phyloP scores from a whole-genome alignment of 2,888 invertebrate species.

The Dorcus hopei region DNA sequence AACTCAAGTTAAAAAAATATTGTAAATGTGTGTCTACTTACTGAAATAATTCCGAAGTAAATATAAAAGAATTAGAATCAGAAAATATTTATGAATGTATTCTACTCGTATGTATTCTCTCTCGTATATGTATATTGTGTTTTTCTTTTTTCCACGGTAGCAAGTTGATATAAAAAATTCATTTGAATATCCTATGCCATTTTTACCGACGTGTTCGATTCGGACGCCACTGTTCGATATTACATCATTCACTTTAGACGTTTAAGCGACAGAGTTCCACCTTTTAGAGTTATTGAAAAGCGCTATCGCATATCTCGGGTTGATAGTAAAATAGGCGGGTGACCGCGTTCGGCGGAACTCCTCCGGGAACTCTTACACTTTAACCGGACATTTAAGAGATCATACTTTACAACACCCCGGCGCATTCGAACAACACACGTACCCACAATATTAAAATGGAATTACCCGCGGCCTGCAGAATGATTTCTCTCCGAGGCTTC shows the following conservation, averaged over 20 bases:
- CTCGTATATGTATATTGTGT: no score
- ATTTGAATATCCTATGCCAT: neutral
- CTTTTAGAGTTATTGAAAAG: conserved; percentile 50
- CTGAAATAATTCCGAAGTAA: no score
- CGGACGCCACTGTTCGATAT: conserved; percentile 18
- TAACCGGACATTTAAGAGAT: conserved; percentile 16
- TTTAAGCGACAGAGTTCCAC: conserved; percentile 37
- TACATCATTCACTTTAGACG: conserved; percentile 26
- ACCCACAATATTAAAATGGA: neutral
- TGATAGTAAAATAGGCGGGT: conserved; percentile 41
- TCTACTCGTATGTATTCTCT: no score
- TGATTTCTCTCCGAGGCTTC: no score
- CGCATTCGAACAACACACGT: conserved; percentile 10
- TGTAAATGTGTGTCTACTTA: no score
- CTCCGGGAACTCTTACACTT: conserved; percentile 13
- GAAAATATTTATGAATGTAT: no score
- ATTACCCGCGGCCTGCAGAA: no score
- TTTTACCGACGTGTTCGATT: neutral
- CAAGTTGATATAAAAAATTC: neutral
- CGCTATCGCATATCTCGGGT: conserved; percentile 46
- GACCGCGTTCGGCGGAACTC: conserved; percentile 18
- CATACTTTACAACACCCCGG: conserved; percentile 17
- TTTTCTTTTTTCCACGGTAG: no score
- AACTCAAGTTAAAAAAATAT: no score
- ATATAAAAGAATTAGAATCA: no score